These are phyloP conservation scores for Threskiornis aethiopicus DNA, from an alignment of 2,797 vertebrate species.

Conservation along the genomic window DNA sequence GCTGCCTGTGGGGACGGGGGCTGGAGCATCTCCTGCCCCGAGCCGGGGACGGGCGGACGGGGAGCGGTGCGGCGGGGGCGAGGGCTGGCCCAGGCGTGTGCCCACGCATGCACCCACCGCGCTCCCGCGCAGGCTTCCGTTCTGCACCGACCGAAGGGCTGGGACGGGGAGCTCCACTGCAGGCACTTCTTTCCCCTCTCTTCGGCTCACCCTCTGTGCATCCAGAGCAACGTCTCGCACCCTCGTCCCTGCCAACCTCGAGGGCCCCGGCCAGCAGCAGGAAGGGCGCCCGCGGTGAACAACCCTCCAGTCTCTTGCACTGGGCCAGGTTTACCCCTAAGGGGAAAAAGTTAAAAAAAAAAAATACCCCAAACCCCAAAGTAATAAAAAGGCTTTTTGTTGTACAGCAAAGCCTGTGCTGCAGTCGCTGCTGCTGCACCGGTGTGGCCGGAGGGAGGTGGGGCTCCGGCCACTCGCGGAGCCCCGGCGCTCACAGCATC, in stretches of 20 bases:
- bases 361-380: neutral
- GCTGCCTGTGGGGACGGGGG: neutral
- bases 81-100: neutral
- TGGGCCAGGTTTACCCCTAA: conserved; percentile 51
- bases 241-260: neutral
- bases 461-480: neutral
- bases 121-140: accelerated
- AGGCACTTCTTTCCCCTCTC: neutral
- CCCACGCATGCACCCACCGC: neutral
- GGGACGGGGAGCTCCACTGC: neutral
- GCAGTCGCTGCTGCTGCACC: neutral
- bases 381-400: neutral
- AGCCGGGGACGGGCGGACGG: neutral
- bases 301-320: neutral
- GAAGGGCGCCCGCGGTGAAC: neutral
- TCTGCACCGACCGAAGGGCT: neutral
- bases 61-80: accelerated
- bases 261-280: neutral
- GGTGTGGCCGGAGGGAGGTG: accelerated
- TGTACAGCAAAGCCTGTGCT: neutral
- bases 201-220: neutral
- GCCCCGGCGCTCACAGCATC: neutral
- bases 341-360: conserved; percentile 21
- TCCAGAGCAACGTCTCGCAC: neutral
- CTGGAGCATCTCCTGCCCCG: neutral